Percentiles rank a stretch among this genome's conserved stretches.
Evolutionary conservation across 2,888 invertebrate genomes (phyloP).

Genomic region (Alloplasta piceator): DNA sequence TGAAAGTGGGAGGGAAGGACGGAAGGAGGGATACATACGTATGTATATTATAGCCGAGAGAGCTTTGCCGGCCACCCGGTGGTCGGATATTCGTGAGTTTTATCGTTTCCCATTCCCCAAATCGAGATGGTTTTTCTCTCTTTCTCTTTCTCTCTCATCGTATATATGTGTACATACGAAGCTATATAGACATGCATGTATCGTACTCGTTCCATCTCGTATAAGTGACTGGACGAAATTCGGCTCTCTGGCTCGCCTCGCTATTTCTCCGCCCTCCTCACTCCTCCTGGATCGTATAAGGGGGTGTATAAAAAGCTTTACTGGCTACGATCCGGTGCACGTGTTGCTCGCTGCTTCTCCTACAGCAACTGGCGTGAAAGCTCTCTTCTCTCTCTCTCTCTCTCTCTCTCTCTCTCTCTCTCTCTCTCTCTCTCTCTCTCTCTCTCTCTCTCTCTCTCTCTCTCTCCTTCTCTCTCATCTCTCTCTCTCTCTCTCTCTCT

Average conservation of each 20-base stretch:
- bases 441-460: constrained; percentile 31
- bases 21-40: constrained; percentile 8
- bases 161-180: no score
- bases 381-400: no score
- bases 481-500: no score
- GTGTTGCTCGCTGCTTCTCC: constrained; percentile 50
- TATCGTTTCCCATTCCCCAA: constrained; percentile 42
- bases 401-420: constrained; percentile 41
- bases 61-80: constrained; percentile 62
- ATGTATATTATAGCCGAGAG: constrained; percentile 47
- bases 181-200: no score
- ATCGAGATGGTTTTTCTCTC: constrained; percentile 21
- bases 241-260: constrained; percentile 55
- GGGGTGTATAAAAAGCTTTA: constrained; percentile 69
- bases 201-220: no score
- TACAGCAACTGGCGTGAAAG: constrained; percentile 61
- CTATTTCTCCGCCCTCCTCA: constrained; percentile 55
- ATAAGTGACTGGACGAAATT: constrained; percentile 65
- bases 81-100: constrained; percentile 64
- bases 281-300: constrained; percentile 53
- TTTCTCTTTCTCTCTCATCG: constrained; percentile 7
- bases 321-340: constrained; percentile 66
- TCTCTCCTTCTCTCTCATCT: constrained; percentile 30
- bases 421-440: constrained; percentile 18
- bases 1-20: no score